A percentile compares a stretch with the other conserved stretches of the same genome.
Evolutionary conservation across 2,113 vertebrate genomes (phyloP).

Genomic region (Carassius gibelio): DNA sequence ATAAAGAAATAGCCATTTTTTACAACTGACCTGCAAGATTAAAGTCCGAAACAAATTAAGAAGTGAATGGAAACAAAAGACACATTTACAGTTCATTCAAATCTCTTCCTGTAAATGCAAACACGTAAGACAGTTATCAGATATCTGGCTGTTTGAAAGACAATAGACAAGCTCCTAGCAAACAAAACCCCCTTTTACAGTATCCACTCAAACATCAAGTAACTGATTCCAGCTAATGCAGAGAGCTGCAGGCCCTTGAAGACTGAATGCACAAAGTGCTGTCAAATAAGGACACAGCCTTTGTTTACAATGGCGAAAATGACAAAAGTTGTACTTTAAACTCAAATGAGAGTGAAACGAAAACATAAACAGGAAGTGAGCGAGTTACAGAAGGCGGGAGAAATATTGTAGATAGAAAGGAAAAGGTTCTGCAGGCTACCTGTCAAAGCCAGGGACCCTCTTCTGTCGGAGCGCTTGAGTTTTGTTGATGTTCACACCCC

Average conservation of each 20-base stretch:
- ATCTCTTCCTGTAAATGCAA: conserved; percentile 1
- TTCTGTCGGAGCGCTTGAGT: background rate
- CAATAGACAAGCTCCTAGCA: background rate
- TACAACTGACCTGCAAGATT: background rate
- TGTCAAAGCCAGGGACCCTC: conserved; percentile 18
- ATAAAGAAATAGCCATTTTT: background rate
- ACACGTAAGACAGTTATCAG: background rate
- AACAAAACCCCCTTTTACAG: background rate
- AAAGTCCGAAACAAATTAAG: background rate
- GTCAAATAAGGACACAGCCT: background rate
- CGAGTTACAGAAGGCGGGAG: background rate
- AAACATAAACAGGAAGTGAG: background rate
- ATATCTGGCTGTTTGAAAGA: background rate
- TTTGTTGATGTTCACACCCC: conserved; percentile 33
- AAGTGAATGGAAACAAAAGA: background rate
- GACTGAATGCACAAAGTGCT: background rate
- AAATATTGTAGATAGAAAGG: background rate
- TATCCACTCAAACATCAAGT: background rate
- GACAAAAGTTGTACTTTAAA: background rate
- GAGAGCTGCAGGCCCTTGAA: background rate
- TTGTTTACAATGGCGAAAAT: background rate
- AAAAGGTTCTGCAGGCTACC: conserved; percentile 15
- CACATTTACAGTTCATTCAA: conserved; percentile 13
- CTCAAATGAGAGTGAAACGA: background rate
- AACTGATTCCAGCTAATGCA: background rate